These are phyloP conservation scores for Saimiri boliviensis DNA, from an alignment of 2,113 vertebrate genomes.

Conservation along the genomic window DNA sequence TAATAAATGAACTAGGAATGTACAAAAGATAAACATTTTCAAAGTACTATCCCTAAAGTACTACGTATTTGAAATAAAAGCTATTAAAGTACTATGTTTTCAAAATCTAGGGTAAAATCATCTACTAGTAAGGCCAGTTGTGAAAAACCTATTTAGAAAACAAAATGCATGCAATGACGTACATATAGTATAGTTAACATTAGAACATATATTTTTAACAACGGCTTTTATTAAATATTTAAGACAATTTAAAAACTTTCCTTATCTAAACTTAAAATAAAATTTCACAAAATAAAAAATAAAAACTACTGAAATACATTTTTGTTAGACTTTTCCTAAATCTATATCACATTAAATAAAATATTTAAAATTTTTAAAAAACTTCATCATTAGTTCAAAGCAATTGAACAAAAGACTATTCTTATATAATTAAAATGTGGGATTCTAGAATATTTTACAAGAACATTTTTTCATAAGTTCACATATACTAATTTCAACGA, in stretches of 20 bases:
- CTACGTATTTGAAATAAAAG: background rate
- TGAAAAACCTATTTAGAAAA: conserved; percentile 6
- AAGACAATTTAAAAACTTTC: background rate
- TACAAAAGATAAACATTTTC: background rate
- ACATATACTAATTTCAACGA: conserved; percentile 3
- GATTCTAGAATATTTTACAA: conserved; percentile 35
- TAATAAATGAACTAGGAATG: background rate
- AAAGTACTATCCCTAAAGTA: background rate
- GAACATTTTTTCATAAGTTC: background rate
- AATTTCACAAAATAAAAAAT: conserved; percentile 29
- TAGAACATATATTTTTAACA: conserved; percentile 8
- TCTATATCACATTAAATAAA: conserved; percentile 6
- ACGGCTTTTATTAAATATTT: background rate
- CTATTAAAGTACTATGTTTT: background rate
- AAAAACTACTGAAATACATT: background rate
- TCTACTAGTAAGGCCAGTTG: background rate
- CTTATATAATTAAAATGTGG: background rate
- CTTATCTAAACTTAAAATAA: background rate
- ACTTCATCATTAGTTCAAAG: background rate
- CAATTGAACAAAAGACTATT: background rate
- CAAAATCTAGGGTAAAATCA: conserved; percentile 16
- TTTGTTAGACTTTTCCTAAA: background rate
- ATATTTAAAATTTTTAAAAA: background rate
- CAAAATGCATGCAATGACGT: background rate
- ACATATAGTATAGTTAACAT: background rate